Evolutionary conservation across 2,888 invertebrate genomes (phyloP), one percentile per base, ranked within the genome.

Genomic region (Eupithecia insigniata): DNA sequence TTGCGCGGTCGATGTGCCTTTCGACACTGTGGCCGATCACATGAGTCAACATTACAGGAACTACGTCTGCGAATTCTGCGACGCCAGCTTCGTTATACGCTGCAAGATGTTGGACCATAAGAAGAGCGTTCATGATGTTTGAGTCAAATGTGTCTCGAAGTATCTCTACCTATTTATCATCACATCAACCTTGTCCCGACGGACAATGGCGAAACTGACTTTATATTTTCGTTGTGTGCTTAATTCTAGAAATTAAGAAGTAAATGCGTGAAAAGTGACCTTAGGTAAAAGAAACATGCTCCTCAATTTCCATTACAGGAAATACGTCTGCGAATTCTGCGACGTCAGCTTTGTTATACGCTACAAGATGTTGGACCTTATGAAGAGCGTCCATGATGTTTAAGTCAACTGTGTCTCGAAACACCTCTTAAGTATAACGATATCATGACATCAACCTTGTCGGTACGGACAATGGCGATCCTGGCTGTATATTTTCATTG

Each of bases 11-110:
- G 81, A 85, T 6, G 76, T 82, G 0, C 80, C 81, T 3, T 89
- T 88, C 65, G 82, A 81, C 30, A 82, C 85, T 2, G 78, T 92
- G 0, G 85, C 89, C 14, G 89, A 89, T 18, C 93, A 93, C 46
- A 91, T 92, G 91, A 87, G 87, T 2, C 81, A 83, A 2, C 93
- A 93, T 72, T 91, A 88, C 60, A 83, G 85, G 75, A 92, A 93
- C 74, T 91, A 88, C 67, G 81, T 88, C 0, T 93, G 93, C 72
- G 87, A 89, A 4, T 87, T 89, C 1, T 93, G 92, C 66, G 88
- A 89, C 62, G 82, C 85, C 0, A 81, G 87, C 61, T 83, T 87
- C 76, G 78, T 89, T 6, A 85, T 85, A 70, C 82, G 85, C 4
- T 82, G 82, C 58, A 85, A 84, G 70, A 84, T 88, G 85, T 79